Conservation (phyloP, 64 coral and sea anemone genomes). For the Stylophora pistillata region DNA sequence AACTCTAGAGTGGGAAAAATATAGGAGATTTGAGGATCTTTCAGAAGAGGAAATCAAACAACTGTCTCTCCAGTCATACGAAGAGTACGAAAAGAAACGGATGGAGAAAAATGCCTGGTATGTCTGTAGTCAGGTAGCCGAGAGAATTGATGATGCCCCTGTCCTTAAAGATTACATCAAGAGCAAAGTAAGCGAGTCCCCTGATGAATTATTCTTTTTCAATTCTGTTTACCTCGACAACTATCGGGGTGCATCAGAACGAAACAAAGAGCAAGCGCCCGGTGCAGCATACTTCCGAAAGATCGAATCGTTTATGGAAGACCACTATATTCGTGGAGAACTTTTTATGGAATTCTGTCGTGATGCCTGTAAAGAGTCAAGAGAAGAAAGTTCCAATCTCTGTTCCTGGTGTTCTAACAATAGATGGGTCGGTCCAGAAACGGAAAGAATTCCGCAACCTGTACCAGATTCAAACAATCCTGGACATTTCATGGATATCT, state of each 20-base stretch:
- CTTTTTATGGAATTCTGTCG: constrained; percentile 63
- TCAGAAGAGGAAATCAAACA: constrained; percentile 29
- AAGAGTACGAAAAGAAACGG: constrained; percentile 3
- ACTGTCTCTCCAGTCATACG: constrained; percentile 8
- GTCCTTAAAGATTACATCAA: constrained; percentile 14
- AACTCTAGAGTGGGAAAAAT: constrained; percentile 23
- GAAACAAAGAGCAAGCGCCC: not conserved
- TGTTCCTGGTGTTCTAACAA: constrained; percentile 11
- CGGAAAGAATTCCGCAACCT: constrained; percentile 62
- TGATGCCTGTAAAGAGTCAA: constrained; percentile 58
- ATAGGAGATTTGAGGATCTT: constrained; percentile 19
- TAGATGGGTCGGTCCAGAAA: constrained; percentile 41
- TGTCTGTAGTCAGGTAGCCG: not conserved
- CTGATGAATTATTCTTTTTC: not conserved
- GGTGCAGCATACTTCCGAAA: not conserved
- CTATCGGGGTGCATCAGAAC: not conserved
- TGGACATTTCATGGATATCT: constrained; percentile 64
- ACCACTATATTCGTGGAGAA: constrained; percentile 60
- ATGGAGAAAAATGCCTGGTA: constrained; percentile 36
- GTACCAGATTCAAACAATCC: constrained; percentile 57
- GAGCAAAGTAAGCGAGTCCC: not conserved
- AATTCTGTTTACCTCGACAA: not conserved
- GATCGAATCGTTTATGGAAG: constrained; percentile 8
- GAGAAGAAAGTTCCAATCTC: constrained; percentile 54
- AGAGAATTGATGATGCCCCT: constrained; percentile 26